Conservation (phyloP, 2,797 vertebrate genomes). For the Anas bernieri region DNA sequence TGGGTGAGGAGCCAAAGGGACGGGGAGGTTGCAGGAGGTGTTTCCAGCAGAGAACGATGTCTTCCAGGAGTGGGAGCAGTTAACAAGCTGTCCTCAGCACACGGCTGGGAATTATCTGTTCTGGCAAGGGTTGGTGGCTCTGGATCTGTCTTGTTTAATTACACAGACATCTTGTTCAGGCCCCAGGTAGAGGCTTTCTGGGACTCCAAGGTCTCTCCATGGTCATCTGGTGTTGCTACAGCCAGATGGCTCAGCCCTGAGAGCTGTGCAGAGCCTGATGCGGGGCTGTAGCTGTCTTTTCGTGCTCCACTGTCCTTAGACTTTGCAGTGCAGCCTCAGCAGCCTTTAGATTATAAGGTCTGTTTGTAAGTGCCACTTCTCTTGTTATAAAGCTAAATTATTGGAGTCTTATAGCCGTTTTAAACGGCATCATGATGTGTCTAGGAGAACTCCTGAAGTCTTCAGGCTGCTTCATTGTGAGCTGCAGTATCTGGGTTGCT, state of each 20-base stretch:
- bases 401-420: not conserved
- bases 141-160: conserved; percentile 8
- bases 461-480: not conserved
- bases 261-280: not conserved
- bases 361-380: not conserved
- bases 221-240: not conserved
- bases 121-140: not conserved
- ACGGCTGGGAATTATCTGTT: not conserved
- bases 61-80: not conserved
- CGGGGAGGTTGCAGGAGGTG: not conserved
- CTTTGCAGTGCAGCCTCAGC: not conserved
- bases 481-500: conserved; percentile 60
- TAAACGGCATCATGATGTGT: not conserved
- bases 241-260: not conserved
- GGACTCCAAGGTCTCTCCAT: not conserved
- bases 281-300: not conserved
- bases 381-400: not conserved
- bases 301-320: not conserved
- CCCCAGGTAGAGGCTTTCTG: not conserved
- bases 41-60: not conserved
- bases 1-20: not conserved
- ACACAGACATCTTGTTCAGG: not conserved
- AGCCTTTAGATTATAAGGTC: not conserved
- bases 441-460: not conserved
- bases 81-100: not conserved